These are phyloP conservation scores for Serinus canaria DNA, from an alignment of 2,113 vertebrate species.

Conservation along the genomic window DNA sequence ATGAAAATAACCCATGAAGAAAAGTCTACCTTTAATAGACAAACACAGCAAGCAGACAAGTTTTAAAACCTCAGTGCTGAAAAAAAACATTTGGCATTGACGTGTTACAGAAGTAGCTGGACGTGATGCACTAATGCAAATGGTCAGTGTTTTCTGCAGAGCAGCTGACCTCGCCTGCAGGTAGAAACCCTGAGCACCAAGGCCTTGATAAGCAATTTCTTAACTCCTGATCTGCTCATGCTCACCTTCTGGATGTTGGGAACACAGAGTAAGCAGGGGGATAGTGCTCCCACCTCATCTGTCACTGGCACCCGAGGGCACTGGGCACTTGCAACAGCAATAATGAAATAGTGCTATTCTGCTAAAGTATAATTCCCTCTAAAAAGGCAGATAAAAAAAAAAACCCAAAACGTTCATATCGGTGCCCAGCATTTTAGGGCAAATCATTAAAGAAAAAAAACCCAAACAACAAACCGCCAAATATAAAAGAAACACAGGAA, in stretches of 20 bases:
- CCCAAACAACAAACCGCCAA: neutral
- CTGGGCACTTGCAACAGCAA: accelerated
- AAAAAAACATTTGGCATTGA: neutral
- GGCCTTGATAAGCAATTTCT: neutral
- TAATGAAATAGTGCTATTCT: accelerated
- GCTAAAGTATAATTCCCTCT: neutral
- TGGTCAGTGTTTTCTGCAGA: neutral
- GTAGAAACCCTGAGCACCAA: accelerated
- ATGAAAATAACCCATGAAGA: neutral
- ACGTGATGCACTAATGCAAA: accelerated
- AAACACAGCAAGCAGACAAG: neutral
- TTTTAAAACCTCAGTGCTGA: neutral
- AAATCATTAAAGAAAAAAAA: neutral
- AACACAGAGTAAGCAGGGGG: neutral
- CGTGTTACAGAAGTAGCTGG: neutral
- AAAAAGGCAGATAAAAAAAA: neutral
- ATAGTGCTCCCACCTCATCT: accelerated
- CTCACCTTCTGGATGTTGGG: neutral
- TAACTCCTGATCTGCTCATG: neutral
- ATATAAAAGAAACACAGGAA: neutral
- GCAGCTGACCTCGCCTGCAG: neutral
- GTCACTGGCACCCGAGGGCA: accelerated
- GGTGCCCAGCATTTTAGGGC: neutral
- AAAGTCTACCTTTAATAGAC: neutral
- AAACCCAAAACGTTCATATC: accelerated